Conservation (phyloP, 2,113 vertebrate genomes). For the Aviceda subcristata region DNA sequence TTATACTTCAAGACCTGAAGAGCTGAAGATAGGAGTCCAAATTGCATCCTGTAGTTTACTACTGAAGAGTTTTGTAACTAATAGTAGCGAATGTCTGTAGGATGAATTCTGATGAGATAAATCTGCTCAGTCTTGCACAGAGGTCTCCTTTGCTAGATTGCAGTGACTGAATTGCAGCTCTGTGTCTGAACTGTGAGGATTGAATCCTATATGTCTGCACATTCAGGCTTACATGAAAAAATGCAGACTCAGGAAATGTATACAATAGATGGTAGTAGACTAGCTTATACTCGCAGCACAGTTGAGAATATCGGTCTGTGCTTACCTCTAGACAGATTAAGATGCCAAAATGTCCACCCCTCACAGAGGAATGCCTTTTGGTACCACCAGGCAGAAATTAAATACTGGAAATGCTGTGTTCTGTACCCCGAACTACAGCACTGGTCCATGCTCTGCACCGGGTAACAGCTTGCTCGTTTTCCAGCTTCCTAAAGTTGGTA, state of each 20-base stretch:
- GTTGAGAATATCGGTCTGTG: neutral
- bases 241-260: neutral
- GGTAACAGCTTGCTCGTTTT: neutral
- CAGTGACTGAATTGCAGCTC: neutral
- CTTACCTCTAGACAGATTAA: neutral
- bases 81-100: neutral
- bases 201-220: neutral
- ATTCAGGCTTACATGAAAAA: neutral
- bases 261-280: neutral
- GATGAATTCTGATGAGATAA: neutral
- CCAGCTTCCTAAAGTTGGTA: neutral
- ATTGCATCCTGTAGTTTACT: neutral
- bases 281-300: neutral
- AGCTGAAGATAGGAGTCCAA: neutral
- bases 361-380: neutral
- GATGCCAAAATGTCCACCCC: neutral
- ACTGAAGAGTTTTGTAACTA: neutral
- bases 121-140: neutral
- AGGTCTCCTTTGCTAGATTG: neutral
- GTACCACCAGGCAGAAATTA: neutral
- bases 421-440: neutral
- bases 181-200: neutral
- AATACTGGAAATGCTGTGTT: neutral
- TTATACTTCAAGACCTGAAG: neutral
- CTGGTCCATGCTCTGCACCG: neutral